Base-by-base conservation (phyloP, 2,113 vertebrate species). In the Halichoerus grypus region DNA sequence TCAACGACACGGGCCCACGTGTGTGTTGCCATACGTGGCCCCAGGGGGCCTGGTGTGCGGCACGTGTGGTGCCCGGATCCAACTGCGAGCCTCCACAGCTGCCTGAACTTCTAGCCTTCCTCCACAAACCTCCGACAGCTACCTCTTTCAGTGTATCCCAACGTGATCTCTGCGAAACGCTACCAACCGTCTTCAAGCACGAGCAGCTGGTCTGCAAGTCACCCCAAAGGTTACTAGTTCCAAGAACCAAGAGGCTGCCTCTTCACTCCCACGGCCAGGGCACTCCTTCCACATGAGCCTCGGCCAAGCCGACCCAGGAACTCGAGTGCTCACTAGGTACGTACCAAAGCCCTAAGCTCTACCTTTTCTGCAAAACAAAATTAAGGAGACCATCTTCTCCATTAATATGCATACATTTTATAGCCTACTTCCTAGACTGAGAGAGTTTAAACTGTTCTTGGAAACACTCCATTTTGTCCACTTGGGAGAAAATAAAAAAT, bases 401-500 rank as follows among this genome's bases (percentile, higher is more conserved):
- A 31, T 76, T 33, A 74, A 46, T n/a, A 61, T 81, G 22, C n/a
- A 69, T 16, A 24, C 1, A 51, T 49, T 59, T 61, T 67, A 74
- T 26, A 87, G 88, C 22, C 19, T 65, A 63, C 39, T 85, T 93
- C 57, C 65, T 65, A 91, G 31, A 92, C 36, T 39, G 76, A 89
- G 22, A n/a, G 1, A 71, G 18, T 46, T 77, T 21, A 55, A 46
- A 24, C 13, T 28, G 4, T 80, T 51, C 24, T 67, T 85, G 67
- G 63, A 67, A 96, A 95, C 18, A 77, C n/a, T 63, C 21, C 21
- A 24, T 79, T 94, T 36, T 87, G 71, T 71, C 88, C 92, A 80
- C 5, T 33, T 49, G 84, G 84, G 36, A 88, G 88, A 83, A 91
- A 63, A 51, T 49, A 42, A 76, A 61, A 94, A 61, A 69, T 57